Base-by-base conservation (phyloP, 2,113 vertebrate species). In the Gorsachius goisagi region DNA sequence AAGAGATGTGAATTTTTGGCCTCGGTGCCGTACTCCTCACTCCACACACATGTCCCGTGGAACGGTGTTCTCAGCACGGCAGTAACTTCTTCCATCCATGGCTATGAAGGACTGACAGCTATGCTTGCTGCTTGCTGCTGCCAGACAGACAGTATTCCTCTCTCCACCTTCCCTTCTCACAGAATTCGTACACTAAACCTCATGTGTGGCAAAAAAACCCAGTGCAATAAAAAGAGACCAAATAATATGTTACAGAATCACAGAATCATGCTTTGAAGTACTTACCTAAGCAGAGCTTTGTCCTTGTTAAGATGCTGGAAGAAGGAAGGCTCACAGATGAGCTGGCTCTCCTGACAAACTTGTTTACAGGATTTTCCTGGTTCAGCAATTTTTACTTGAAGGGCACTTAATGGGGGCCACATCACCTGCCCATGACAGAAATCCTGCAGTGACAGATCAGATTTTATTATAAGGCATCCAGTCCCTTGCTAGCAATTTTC, bases 291-390 rank as follows among this genome's bases (percentile, higher is more conserved):
- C 96, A 99, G 96, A 95, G 99, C 99, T 95, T 98, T 99, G 98
- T 99, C 99, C 97, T 99, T 99, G 98, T 99, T 99, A 89, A 99
- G 99, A 96, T 99, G 99, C 94, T 99, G 99, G 97, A 99, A 99
- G 98, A 99, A 99, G 47, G 99, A 99, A 0, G 99, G 99, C 95
- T 99, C 99, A 7, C 99, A 99, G 98, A 99, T 99, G 86, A 99
- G 99, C 95, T 99, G 99, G 95, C 98, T 98, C 97, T 99, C 99
- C 98, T 99, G 99, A 97, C 99, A 99, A 68, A 99, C 98, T 96
- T 99, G 99, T 86, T 99, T 99, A 90, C 99, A 99, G 47, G 99
- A 99, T 96, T 98, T 98, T 17, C 99, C 99, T 1, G 99, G 98
- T 55, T 99, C 98, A 8, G 99, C 99, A 41, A 98, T 93, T 94